Percentiles rank a stretch among this genome's conserved stretches.
Conservation (phyloP, 2,113 vertebrate species). For the Chaenogobius annularis region DNA sequence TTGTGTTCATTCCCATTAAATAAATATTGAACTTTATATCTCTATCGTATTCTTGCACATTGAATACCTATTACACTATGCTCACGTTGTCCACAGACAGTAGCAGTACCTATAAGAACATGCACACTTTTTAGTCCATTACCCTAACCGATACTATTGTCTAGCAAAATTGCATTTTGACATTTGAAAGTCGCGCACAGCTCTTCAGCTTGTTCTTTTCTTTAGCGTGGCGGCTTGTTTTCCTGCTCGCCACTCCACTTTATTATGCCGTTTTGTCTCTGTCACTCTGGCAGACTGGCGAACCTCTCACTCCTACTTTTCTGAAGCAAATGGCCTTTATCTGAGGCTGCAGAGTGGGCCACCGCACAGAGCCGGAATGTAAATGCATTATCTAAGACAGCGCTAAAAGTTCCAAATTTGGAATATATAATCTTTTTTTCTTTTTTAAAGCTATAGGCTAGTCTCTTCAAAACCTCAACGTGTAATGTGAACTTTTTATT, state of each 20-base stretch:
- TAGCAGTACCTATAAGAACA: not conserved
- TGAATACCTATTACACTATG: not conserved
- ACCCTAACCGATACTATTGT: not conserved
- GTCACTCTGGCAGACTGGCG: slow-evolving; percentile 15
- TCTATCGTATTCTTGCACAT: not conserved
- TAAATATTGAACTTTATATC: no score
- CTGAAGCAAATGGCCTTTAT: slow-evolving; percentile 54
- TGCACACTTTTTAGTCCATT: not conserved
- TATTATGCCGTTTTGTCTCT: slow-evolving; percentile 16
- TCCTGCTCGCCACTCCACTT: slow-evolving; percentile 16
- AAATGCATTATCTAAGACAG: not conserved
- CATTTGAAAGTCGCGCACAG: slow-evolving; percentile 17
- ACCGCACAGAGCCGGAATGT: slow-evolving; percentile 12
- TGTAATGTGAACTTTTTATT: not conserved
- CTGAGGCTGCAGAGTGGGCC: slow-evolving; percentile 46
- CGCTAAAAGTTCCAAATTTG: not conserved
- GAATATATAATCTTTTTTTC: not conserved
- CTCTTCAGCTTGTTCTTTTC: not conserved
- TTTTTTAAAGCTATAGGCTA: not conserved
- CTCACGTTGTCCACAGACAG: no score
- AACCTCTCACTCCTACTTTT: slow-evolving; percentile 26
- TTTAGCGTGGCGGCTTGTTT: slow-evolving; percentile 14
- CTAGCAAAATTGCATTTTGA: not conserved
- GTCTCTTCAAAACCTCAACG: not conserved
- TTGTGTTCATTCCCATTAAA: no score